These are phyloP conservation scores for Notarius quadriscutis DNA, from an alignment of 2,113 vertebrate genomes.

Conservation along the genomic window DNA sequence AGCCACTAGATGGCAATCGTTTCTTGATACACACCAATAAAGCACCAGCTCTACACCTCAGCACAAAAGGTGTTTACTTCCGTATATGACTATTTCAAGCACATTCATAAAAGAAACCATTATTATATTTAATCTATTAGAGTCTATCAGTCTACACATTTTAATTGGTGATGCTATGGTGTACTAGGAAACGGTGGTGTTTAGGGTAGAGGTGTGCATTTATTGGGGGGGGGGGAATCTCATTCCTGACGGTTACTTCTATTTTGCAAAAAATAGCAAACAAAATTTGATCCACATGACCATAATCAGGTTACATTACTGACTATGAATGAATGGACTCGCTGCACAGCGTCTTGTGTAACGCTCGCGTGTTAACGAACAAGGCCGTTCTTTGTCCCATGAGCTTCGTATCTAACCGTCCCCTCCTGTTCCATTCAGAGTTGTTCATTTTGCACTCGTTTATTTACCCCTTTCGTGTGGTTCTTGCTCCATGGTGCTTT, in stretches of 20 bases:
- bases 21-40: not conserved
- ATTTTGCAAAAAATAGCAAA: not conserved
- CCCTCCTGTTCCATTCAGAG: not conserved
- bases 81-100: not conserved
- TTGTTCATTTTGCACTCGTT: not conserved
- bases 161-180: not conserved
- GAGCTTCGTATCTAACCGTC: not conserved
- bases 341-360: not conserved
- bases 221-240: not conserved
- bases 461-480: constrained; percentile 48
- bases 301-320: not conserved
- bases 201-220: not conserved
- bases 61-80: not conserved
- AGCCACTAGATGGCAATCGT: constrained; percentile 43
- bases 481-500: constrained; percentile 13
- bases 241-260: not conserved
- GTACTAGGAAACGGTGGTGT: not conserved
- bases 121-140: not conserved
- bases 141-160: not conserved
- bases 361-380: not conserved
- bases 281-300: not conserved
- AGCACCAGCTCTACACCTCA: not conserved
- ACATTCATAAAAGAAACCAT: not conserved
- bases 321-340: not conserved
- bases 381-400: not conserved